Percentiles rank a stretch among this genome's conserved stretches.
Conservation (phyloP, 2,113 vertebrate species). For the Bettongia penicillata region DNA sequence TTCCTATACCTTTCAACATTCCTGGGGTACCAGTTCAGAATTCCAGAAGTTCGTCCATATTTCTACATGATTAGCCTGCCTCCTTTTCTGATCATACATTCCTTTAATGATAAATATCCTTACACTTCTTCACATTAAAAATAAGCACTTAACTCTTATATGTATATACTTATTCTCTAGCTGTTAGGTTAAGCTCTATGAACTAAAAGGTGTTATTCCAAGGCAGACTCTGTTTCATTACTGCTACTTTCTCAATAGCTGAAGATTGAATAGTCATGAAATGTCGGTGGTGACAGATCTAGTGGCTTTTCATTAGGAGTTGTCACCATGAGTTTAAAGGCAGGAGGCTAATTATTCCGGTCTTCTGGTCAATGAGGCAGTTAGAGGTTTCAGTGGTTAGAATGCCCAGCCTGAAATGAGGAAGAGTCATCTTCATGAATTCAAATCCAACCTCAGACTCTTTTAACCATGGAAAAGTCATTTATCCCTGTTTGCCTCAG, state of each 20-base stretch:
- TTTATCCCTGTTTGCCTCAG: too few species aligned
- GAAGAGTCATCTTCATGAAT: too few species aligned
- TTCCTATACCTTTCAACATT: not conserved
- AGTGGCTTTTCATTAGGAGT: not conserved
- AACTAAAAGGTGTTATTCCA: constrained; percentile 13
- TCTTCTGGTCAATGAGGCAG: not conserved
- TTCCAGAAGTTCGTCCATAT: not conserved
- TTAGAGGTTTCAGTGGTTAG: too few species aligned
- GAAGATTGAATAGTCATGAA: constrained; percentile 39
- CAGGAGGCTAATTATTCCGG: constrained; percentile 34
- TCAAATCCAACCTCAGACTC: too few species aligned
- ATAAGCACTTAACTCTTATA: too few species aligned
- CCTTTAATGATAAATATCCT: too few species aligned
- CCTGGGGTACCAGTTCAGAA: not conserved
- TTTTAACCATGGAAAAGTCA: too few species aligned
- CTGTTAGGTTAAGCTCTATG: not conserved
- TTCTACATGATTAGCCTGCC: not conserved
- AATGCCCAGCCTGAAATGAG: too few species aligned
- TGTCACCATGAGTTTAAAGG: constrained; percentile 33
- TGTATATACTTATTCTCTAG: not conserved
- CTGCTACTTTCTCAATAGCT: constrained; percentile 40
- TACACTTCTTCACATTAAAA: too few species aligned
- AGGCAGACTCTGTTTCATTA: constrained; percentile 26
- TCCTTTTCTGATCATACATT: not conserved
- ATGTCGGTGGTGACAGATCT: not conserved